Percentiles rank a stretch among this genome's conserved stretches.
These are phyloP conservation scores for Hylomyscus alleni DNA, from an alignment of 2,797 vertebrate species.

Conservation along the genomic window DNA sequence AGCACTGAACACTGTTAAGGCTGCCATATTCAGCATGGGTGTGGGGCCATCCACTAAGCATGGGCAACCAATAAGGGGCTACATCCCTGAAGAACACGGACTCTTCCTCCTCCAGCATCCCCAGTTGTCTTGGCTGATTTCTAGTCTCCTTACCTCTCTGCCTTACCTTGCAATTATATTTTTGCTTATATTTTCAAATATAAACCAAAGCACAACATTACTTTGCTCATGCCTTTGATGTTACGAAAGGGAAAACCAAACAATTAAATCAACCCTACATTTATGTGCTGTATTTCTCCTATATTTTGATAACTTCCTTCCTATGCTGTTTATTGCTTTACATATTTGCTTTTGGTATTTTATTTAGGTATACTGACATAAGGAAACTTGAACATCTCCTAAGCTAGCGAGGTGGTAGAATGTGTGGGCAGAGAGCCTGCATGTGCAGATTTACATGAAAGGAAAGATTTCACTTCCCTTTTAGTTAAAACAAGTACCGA, in stretches of 20 bases:
- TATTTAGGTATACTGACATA: not conserved
- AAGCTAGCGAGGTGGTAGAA: not conserved
- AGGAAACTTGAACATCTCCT: not conserved
- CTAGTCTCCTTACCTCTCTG: not conserved
- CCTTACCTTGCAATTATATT: conserved; percentile 4
- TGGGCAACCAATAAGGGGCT: too few relatives aligned
- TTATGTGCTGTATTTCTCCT: not conserved
- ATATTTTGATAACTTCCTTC: conserved; percentile 29
- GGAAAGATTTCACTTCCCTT: not conserved
- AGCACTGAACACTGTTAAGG: not conserved
- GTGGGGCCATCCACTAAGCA: not conserved
- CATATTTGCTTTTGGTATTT: not conserved
- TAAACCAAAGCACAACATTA: not conserved
- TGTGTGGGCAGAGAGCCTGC: not conserved
- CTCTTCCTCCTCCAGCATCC: not conserved
- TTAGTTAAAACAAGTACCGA: not conserved
- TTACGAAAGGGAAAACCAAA: not conserved
- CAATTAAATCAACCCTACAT: not conserved
- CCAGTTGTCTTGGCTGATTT: not conserved
- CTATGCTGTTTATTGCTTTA: not conserved
- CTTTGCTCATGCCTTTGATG: conserved; percentile 9
- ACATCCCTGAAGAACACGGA: not conserved
- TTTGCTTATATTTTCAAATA: not conserved
- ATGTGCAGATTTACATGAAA: conserved; percentile 4
- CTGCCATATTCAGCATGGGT: not conserved